Evolutionary conservation across 2,888 invertebrate species (phyloP), one percentile per base, ranked within the genome.

Genomic region (Lithophane semibrunnea): DNA sequence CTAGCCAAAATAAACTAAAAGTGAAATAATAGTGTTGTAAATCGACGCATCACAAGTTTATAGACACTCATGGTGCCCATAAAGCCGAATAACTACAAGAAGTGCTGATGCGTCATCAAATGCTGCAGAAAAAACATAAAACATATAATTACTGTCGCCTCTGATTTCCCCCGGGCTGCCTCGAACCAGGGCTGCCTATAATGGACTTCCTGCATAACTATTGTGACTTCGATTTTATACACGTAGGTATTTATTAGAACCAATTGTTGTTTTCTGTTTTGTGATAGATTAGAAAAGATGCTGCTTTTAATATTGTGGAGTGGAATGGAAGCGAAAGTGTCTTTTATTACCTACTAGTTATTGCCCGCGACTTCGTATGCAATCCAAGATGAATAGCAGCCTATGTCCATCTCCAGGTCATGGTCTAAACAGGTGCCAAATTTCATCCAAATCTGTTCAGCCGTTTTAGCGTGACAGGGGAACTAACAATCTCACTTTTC

Each of bases 111-210:
- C 66, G 83, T 79, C 86, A 88, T 87, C 88, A 88, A 87, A 88
- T 79, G 80, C 80, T 84, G 84, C 80, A 83, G 85, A 87, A 91
- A 90, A 90, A 91, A 92, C 75, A 92, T 91, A 91, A 92, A 94
- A 91, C 90, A 91, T 88, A 92, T 94, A 95, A 95, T 95, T 94
- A 95, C 92, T 92, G 90, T 88, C 90, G 90, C 88, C 88, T 85
- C 88, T 95, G 94, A 96, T 96, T 96, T 96, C 96, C 96, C 95
- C 47, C 21, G 92, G 88, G 92, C 76, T 80, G 78, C 80, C 88
- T 78, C 85, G 88, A 76, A 77, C 81, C 86, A 79, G 78, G 70
- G 77, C 80, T 76, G 79, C 82, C 88, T 83, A 86, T 89, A 91
- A 89, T 91, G 86, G 89, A 76, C 77, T 86, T 82, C 80, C 76